Percentiles rank a stretch among this genome's conserved stretches.
Conservation (phyloP, 2,888 invertebrate genomes). For the Acronicta aceris region DNA sequence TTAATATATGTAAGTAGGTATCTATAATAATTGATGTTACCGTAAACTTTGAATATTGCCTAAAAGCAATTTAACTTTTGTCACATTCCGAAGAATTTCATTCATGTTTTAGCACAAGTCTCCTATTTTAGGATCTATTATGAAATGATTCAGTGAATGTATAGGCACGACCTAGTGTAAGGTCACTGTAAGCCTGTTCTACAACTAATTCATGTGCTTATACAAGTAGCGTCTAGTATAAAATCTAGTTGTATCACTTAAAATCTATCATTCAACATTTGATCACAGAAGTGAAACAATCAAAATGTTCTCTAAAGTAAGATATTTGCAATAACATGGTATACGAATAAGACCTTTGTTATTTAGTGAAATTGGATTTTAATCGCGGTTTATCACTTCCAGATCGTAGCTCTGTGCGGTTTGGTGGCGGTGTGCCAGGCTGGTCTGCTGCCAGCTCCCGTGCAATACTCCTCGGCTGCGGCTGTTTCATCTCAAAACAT, state of each 20-base stretch:
- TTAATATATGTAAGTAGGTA: too few species aligned
- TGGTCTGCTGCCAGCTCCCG: slow-evolving; percentile 51
- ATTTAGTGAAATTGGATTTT: background rate
- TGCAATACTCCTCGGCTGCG: slow-evolving; percentile 57
- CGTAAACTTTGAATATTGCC: background rate
- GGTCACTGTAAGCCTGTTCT: slow-evolving; percentile 42
- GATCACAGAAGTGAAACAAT: slow-evolving; percentile 39
- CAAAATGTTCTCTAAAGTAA: slow-evolving; percentile 50
- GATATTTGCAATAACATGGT: background rate
- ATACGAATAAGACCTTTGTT: too few species aligned
- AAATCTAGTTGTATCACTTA: slow-evolving; percentile 20
- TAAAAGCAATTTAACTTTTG: background rate
- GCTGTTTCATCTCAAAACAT: slow-evolving; percentile 69
- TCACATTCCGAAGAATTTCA: background rate
- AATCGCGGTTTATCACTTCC: slow-evolving; percentile 35
- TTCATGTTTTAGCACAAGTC: background rate
- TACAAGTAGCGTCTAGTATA: slow-evolving; percentile 46
- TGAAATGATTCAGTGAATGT: slow-evolving; percentile 22
- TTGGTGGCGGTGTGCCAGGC: slow-evolving; percentile 60
- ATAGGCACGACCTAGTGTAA: slow-evolving; percentile 37
- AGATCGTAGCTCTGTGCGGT: slow-evolving; percentile 69
- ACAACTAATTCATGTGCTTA: slow-evolving; percentile 28
- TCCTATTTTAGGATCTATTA: background rate
- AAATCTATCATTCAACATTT: slow-evolving; percentile 38
- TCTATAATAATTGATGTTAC: too few species aligned